Conservation (phyloP, 2,888 invertebrate genomes). For the Mythimna ferrago region DNA sequence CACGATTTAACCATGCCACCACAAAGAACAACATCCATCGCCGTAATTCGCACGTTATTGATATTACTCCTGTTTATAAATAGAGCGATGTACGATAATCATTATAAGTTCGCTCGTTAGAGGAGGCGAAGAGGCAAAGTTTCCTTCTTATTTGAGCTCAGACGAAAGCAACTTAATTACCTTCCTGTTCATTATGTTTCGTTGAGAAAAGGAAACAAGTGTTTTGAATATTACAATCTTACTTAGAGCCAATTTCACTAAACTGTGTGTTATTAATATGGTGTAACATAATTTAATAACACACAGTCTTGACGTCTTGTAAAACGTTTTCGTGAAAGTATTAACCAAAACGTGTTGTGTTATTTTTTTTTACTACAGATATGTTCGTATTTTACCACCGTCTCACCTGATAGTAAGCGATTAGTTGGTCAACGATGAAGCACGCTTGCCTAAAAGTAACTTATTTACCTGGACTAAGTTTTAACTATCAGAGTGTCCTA, state of each 20-base stretch:
- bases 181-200: conserved; percentile 16
- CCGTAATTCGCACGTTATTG: background rate
- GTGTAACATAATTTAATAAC: too few relatives aligned
- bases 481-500: too few relatives aligned
- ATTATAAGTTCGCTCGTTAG: conserved; percentile 16
- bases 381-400: too few relatives aligned
- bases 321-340: background rate
- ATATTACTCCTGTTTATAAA: conserved; percentile 8
- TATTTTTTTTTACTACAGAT: background rate
- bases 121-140: background rate
- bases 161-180: conserved; percentile 28
- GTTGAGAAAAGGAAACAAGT: conserved; percentile 4
- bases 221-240: background rate
- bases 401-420: too few relatives aligned
- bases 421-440: too few relatives aligned
- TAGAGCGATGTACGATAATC: background rate
- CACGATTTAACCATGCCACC: too few relatives aligned
- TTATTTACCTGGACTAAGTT: too few relatives aligned
- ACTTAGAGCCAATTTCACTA: background rate
- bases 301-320: too few relatives aligned
- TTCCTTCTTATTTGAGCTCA: conserved; percentile 17
- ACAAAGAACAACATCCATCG: background rate
- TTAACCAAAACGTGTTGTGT: background rate
- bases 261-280: background rate
- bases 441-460: too few relatives aligned